These are phyloP conservation scores for Nymphicus hollandicus DNA, from an alignment of 2,113 vertebrate species.

Conservation along the genomic window DNA sequence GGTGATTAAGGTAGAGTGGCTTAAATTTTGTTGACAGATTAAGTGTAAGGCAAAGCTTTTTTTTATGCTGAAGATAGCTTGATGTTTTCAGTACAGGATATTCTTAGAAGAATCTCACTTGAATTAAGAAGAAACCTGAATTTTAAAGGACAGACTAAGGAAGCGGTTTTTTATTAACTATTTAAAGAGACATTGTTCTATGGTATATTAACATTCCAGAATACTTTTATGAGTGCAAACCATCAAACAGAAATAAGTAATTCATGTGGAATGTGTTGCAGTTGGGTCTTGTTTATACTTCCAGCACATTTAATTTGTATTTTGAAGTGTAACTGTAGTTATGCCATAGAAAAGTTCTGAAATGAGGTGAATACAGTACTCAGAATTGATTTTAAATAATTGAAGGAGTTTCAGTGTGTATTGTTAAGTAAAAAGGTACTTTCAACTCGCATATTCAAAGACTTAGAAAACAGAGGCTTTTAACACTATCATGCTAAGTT, in stretches of 20 bases:
- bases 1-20: not conserved
- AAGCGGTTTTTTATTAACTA: not conserved
- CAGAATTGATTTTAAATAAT: not conserved
- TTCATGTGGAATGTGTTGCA: not conserved
- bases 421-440: not conserved
- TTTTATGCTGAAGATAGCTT: not conserved
- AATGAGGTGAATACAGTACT: not conserved
- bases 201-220: not conserved
- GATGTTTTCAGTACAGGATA: not conserved
- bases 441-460: not conserved
- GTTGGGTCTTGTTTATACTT: not conserved
- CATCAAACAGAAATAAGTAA: not conserved
- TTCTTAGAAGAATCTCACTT: not conserved
- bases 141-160: not conserved
- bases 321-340: not conserved
- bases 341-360: not conserved
- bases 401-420: not conserved
- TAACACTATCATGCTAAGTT: not conserved
- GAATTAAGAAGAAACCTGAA: not conserved
- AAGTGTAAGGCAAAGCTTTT: not conserved
- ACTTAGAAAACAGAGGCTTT: not conserved
- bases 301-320: not conserved
- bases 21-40: not conserved
- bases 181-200: not conserved
- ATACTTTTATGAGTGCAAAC: not conserved